Percentiles rank a stretch among this genome's conserved stretches.
These are phyloP conservation scores for Drosophila albomicans DNA, from an alignment of 1,140 invertebrate genomes.

Conservation along the genomic window DNA sequence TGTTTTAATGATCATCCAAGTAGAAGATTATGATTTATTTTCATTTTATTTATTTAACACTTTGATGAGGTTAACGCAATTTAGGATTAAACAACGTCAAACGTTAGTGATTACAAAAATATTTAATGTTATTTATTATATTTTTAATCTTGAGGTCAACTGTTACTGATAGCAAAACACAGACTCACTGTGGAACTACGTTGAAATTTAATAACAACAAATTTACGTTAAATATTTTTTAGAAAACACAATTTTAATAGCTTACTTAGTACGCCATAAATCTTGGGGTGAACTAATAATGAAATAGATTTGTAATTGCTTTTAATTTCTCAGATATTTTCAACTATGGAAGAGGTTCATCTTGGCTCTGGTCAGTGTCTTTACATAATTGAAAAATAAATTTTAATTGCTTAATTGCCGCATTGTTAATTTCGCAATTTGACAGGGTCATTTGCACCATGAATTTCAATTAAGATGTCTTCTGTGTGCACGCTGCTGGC, in stretches of 20 bases:
- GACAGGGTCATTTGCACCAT: not conserved
- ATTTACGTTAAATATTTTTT: not conserved
- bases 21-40: too few species aligned
- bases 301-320: too few species aligned
- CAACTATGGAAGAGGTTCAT: too few species aligned
- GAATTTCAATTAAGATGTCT: conserved; percentile 30
- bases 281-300: too few species aligned
- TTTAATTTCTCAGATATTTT: too few species aligned
- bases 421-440: conserved; percentile 3
- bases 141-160: not conserved
- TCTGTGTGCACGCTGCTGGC: not conserved
- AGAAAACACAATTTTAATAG: not conserved
- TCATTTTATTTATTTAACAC: not conserved
- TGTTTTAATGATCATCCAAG: too few species aligned
- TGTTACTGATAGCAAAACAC: not conserved
- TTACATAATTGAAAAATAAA: conserved; percentile 3
- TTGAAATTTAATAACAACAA: not conserved
- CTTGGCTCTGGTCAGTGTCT: too few species aligned
- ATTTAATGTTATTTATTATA: not conserved
- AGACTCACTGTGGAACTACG: not conserved
- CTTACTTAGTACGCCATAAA: not conserved
- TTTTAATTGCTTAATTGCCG: conserved; percentile 8
- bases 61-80: not conserved
- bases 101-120: not conserved
- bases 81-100: not conserved